These are phyloP conservation scores for Anarhynchus alexandrinus DNA, from an alignment of 2,113 vertebrate genomes.

Conservation along the genomic window DNA sequence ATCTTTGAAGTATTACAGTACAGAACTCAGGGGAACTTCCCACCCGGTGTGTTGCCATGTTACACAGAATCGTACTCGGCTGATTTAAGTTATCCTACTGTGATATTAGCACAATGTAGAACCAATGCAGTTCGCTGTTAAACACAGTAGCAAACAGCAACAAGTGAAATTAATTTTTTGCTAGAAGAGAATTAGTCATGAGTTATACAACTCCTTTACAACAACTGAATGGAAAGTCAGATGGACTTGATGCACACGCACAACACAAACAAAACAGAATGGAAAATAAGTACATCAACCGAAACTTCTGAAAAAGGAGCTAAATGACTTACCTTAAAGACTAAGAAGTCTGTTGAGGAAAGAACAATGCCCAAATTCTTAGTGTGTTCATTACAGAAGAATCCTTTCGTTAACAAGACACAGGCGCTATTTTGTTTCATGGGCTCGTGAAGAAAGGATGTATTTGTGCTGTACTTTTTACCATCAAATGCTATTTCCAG, in stretches of 20 bases:
- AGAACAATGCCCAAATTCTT: not conserved
- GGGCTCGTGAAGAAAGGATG: not conserved
- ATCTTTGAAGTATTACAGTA: not conserved
- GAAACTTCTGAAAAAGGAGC: not conserved
- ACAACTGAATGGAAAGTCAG: not conserved
- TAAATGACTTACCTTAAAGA: conserved; percentile 34
- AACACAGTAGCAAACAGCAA: not conserved
- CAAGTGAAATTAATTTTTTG: not conserved
- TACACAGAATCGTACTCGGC: fast-evolving
- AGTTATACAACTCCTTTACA: not conserved
- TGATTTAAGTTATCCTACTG: not conserved
- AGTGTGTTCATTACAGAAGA: not conserved
- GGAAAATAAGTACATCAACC: not conserved
- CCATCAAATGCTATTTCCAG: not conserved
- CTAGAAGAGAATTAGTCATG: not conserved
- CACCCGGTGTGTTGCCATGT: not conserved
- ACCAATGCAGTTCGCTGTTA: not conserved
- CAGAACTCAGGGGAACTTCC: not conserved
- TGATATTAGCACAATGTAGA: not conserved
- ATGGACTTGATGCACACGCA: not conserved
- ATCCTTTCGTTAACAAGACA: not conserved
- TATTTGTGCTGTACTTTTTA: not conserved
- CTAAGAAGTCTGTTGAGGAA: not conserved
- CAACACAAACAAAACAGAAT: not conserved
- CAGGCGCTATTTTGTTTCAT: not conserved